These are phyloP conservation scores for Cenopis cana DNA, from an alignment of 2,888 invertebrate species.

Conservation along the genomic window DNA sequence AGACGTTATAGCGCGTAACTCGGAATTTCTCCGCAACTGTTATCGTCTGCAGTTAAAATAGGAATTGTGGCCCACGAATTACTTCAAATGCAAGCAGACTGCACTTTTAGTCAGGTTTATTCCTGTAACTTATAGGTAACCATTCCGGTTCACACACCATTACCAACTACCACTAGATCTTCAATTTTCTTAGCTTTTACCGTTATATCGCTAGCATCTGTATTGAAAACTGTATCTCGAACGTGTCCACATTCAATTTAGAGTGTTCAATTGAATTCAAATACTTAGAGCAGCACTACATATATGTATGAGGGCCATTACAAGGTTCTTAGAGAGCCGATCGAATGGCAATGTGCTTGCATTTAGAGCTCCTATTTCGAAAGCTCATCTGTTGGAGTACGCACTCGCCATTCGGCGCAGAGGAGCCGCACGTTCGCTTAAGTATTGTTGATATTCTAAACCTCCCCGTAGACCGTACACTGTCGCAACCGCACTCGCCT, in stretches of 20 bases:
- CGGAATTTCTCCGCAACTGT: slow-evolving; percentile 67
- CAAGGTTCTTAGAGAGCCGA: slow-evolving; percentile 60
- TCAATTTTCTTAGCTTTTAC: neutral
- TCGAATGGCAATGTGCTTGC: slow-evolving; percentile 63
- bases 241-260: slow-evolving; percentile 40
- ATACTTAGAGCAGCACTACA: slow-evolving; percentile 38
- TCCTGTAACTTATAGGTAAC: slow-evolving; percentile 50
- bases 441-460: slow-evolving; percentile 81
- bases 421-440: slow-evolving; percentile 65
- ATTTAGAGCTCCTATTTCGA: slow-evolving; percentile 68
- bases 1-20: slow-evolving; percentile 70
- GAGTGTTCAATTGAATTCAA: slow-evolving; percentile 43
- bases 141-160: slow-evolving; percentile 36
- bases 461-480: slow-evolving; percentile 63
- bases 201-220: slow-evolving; percentile 22
- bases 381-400: slow-evolving; percentile 79
- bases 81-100: slow-evolving; percentile 66
- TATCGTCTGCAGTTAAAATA: slow-evolving; percentile 65
- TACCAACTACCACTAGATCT: neutral
- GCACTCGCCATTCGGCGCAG: slow-evolving; percentile 60
- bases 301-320: slow-evolving; percentile 43
- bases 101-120: slow-evolving; percentile 57
- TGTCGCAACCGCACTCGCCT: slow-evolving; percentile 75
- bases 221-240: slow-evolving; percentile 30
- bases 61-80: slow-evolving; percentile 72